Conservation (phyloP, 2,797 vertebrate genomes). For the Hylomyscus alleni region DNA sequence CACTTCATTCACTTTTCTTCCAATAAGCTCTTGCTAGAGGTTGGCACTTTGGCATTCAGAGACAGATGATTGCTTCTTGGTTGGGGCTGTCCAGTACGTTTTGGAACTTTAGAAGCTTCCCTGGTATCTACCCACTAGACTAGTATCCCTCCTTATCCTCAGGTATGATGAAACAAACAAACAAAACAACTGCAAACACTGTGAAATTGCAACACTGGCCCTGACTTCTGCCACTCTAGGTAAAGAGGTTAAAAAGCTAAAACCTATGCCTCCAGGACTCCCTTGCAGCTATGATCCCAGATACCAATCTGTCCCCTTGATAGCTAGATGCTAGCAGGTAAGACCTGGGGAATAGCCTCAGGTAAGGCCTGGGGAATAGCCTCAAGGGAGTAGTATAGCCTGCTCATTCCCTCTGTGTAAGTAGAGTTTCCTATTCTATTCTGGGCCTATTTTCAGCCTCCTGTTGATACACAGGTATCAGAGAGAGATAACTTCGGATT, state of each 20-base stretch:
- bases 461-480: not conserved
- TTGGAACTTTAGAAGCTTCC: not conserved
- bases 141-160: not conserved
- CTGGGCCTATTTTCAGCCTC: not conserved
- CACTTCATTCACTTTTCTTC: not conserved
- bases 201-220: not conserved
- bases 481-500: not conserved
- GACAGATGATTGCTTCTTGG: not conserved
- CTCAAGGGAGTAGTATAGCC: not conserved
- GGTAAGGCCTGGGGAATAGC: not conserved
- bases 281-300: not conserved
- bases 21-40: not conserved
- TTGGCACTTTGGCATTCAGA: not conserved
- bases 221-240: not conserved
- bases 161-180: not conserved
- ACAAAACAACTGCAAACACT: not conserved
- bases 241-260: not conserved
- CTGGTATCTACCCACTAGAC: not conserved
- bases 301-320: not conserved
- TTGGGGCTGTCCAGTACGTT: rapidly evolving
- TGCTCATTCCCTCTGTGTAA: not conserved
- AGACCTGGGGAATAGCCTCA: not conserved
- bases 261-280: not conserved
- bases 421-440: not conserved
- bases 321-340: not conserved